Evolutionary conservation across 1,140 invertebrate species (phyloP).

Genomic region (Pachypeltis micranthus): DNA sequence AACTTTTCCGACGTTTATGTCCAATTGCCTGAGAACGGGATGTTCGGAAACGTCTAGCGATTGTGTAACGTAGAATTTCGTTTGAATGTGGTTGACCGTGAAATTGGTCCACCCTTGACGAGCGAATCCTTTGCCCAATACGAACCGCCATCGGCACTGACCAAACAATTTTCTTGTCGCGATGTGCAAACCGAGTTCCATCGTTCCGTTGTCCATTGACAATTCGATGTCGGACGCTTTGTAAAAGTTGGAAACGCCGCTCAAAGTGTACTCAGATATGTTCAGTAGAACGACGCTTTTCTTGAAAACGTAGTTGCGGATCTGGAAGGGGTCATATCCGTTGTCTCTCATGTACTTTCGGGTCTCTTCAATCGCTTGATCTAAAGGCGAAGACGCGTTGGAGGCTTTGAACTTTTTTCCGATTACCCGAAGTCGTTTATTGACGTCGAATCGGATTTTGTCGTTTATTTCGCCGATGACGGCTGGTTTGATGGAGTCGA

Average conservation of each 20-base stretch:
- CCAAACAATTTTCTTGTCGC: constrained; percentile 65
- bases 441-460: constrained; percentile 24
- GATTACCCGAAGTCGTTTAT: constrained; percentile 22
- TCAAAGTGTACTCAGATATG: constrained; percentile 51
- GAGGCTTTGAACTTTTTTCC: constrained; percentile 49
- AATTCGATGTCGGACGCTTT: constrained; percentile 64
- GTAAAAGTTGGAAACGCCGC: constrained; percentile 64
- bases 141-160: constrained; percentile 49
- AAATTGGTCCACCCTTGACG: constrained; percentile 53
- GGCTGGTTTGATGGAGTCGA: constrained; percentile 73
- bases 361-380: constrained; percentile 48
- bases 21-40: constrained; percentile 13
- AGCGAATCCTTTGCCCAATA: constrained; percentile 33
- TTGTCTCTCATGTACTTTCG: constrained; percentile 55
- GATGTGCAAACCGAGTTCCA: constrained; percentile 52
- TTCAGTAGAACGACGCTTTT: constrained; percentile 25
- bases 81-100: constrained; percentile 51
- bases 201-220: constrained; percentile 44
- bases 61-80: constrained; percentile 50
- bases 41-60: constrained; percentile 16
- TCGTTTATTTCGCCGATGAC: constrained; percentile 49
- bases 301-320: constrained; percentile 40
- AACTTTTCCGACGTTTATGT: constrained; percentile 13
- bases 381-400: constrained; percentile 50
- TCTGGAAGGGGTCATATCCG: constrained; percentile 57